Conservation (phyloP, 2,797 vertebrate genomes). For the Xiphorhynchus erythropygius region DNA sequence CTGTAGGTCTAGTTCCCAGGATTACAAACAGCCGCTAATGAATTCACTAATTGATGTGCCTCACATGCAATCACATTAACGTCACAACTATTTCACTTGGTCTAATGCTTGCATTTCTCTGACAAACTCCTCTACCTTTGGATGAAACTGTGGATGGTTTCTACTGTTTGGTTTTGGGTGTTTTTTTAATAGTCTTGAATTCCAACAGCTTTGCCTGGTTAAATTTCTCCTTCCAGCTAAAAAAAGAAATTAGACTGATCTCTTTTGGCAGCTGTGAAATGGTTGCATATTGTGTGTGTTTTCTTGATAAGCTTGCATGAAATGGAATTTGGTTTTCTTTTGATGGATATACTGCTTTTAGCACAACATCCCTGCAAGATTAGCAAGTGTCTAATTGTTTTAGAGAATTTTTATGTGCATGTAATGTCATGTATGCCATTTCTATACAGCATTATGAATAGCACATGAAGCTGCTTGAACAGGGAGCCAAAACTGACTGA, state of each 20-base stretch:
- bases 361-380: slow-evolving; percentile 19
- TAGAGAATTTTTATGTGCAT: not conserved
- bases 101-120: not conserved
- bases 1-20: not conserved
- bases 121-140: not conserved
- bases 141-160: not conserved
- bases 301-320: slow-evolving; percentile 45
- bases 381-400: not conserved
- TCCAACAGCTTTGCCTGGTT: slow-evolving; percentile 36
- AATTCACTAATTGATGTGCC: not conserved
- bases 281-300: slow-evolving; percentile 48
- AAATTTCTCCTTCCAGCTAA: slow-evolving; percentile 47
- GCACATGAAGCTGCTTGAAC: not conserved
- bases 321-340: slow-evolving; percentile 49
- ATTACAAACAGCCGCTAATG: not conserved
- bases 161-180: not conserved
- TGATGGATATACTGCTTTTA: slow-evolving; percentile 31
- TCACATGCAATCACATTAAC: not conserved
- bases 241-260: slow-evolving; percentile 52
- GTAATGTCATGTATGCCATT: not conserved
- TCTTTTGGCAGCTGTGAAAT: slow-evolving; percentile 65
- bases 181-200: not conserved
- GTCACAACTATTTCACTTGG: not conserved
- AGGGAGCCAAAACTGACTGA: not conserved
- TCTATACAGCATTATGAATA: not conserved